Conservation (phyloP, 2,888 invertebrate species). For the Acleris literana region DNA sequence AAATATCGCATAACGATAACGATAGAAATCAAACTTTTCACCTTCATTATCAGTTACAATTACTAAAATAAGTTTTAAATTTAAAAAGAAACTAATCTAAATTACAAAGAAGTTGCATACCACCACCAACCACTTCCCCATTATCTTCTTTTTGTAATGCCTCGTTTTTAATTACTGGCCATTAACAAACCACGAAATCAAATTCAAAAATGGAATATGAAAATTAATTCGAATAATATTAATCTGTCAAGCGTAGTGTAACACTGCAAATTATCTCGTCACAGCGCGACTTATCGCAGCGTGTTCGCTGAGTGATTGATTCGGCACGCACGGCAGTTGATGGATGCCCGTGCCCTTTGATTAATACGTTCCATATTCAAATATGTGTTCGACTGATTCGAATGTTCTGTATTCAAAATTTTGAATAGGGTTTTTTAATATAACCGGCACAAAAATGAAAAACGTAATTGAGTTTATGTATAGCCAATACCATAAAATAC, state of each 20-base stretch:
- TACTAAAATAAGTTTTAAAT: too few relatives aligned
- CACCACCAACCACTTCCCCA: too few relatives aligned
- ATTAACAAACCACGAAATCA: too few relatives aligned
- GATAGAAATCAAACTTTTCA: too few relatives aligned
- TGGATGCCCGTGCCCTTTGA: slow-evolving; percentile 12
- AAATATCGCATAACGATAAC: too few relatives aligned
- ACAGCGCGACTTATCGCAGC: slow-evolving; percentile 18
- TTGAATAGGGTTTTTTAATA: neutral
- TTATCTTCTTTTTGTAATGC: too few relatives aligned
- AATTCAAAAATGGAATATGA: neutral
- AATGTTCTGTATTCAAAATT: neutral
- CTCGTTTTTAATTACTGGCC: too few relatives aligned
- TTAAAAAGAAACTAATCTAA: too few relatives aligned
- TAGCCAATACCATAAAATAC: too few relatives aligned
- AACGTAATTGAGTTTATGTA: too few relatives aligned
- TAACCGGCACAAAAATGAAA: neutral
- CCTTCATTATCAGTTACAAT: too few relatives aligned
- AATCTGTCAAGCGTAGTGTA: slow-evolving; percentile 3
- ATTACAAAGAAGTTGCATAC: too few relatives aligned
- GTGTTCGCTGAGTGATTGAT: slow-evolving; percentile 17
- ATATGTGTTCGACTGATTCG: slow-evolving; percentile 4
- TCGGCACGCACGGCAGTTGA: slow-evolving; percentile 14
- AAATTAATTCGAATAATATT: neutral
- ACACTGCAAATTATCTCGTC: slow-evolving; percentile 18
- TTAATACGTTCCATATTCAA: slow-evolving; percentile 11